A percentile compares a stretch with the other conserved stretches of the same genome.
These are phyloP conservation scores for Morone saxatilis DNA, from an alignment of 2,113 vertebrate genomes.

Conservation along the genomic window DNA sequence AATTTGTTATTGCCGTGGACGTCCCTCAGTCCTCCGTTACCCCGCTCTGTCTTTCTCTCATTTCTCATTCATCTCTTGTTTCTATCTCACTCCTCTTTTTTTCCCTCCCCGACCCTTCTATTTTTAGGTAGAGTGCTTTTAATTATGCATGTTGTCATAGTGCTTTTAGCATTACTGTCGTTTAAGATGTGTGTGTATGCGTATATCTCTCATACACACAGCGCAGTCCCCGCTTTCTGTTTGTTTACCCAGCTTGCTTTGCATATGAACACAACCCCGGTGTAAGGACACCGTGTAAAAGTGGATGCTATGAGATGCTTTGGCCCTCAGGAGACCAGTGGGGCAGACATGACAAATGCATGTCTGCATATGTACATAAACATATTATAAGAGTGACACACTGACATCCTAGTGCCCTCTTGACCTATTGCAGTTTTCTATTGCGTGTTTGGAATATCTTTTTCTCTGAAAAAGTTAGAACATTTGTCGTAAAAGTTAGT, in stretches of 20 bases:
- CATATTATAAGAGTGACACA: not conserved
- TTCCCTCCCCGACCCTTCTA: slow-evolving; percentile 44
- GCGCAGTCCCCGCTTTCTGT: slow-evolving; percentile 19
- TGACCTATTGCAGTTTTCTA: not conserved
- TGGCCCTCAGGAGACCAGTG: slow-evolving; percentile 1
- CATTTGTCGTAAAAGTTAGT: not conserved
- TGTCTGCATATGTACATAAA: not conserved
- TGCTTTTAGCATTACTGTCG: slow-evolving; percentile 68
- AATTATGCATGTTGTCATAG: slow-evolving; percentile 77
- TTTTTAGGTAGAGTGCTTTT: slow-evolving; percentile 69
- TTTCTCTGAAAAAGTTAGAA: not conserved
- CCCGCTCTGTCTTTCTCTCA: slow-evolving; percentile 12
- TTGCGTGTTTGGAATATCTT: not conserved
- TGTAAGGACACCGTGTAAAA: not conserved
- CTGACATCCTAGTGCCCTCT: not conserved
- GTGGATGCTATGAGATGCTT: slow-evolving; percentile 20
- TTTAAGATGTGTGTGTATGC: slow-evolving; percentile 48
- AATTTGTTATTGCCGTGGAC: not conserved
- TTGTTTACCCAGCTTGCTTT: slow-evolving; percentile 32
- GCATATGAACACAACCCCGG: slow-evolving; percentile 6
- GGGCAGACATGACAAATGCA: slow-evolving; percentile 20
- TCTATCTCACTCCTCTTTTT: slow-evolving; percentile 2
- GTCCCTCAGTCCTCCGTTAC: not conserved
- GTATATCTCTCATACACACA: not conserved
- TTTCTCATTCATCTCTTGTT: slow-evolving; percentile 47